A percentile compares a stretch with the other conserved stretches of the same genome.
phyloP scores from a whole-genome alignment of 1,140 invertebrate species.

The Ptiloglossa arizonensis region DNA sequence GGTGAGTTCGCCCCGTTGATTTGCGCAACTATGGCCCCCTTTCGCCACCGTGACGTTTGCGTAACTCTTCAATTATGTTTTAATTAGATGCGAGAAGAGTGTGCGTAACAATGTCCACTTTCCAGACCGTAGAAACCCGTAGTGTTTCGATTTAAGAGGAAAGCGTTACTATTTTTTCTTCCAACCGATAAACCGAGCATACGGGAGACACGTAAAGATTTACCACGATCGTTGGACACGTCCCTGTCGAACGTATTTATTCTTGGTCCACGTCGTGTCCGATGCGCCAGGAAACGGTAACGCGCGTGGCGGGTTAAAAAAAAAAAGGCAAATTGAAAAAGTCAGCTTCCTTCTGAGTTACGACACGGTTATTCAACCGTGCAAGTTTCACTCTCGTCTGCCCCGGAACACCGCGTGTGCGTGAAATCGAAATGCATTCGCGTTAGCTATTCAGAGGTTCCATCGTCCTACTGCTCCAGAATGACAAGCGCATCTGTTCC shows the following conservation, averaged over 20 bases:
- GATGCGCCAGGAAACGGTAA: background rate
- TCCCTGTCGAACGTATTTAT: too few relatives aligned
- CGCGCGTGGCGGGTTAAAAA: background rate
- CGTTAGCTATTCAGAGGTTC: slow-evolving; percentile 19
- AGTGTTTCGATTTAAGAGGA: background rate
- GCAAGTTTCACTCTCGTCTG: slow-evolving; percentile 61
- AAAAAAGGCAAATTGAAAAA: slow-evolving; percentile 13
- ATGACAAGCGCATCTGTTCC: slow-evolving; percentile 51
- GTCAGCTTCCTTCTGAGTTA: slow-evolving; percentile 50
- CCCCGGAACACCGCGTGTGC: slow-evolving; percentile 22
- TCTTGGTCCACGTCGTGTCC: background rate
- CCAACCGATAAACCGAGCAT: too few relatives aligned
- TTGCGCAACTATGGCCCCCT: slow-evolving; percentile 27
- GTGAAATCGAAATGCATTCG: slow-evolving; percentile 53
- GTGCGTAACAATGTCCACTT: slow-evolving; percentile 9
- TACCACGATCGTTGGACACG: too few relatives aligned
- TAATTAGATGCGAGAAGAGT: slow-evolving; percentile 14
- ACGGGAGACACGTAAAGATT: too few relatives aligned
- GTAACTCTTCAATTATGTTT: slow-evolving; percentile 19
- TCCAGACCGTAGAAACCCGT: background rate
- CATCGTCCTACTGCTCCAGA: slow-evolving; percentile 42
- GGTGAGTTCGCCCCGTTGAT: background rate
- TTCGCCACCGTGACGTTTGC: slow-evolving; percentile 3
- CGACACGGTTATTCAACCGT: slow-evolving; percentile 63
- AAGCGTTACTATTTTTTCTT: background rate